A percentile compares a stretch with the other conserved stretches of the same genome.
Evolutionary conservation across 2,888 invertebrate genomes (phyloP).

Genomic region (Galeruca laticollis): DNA sequence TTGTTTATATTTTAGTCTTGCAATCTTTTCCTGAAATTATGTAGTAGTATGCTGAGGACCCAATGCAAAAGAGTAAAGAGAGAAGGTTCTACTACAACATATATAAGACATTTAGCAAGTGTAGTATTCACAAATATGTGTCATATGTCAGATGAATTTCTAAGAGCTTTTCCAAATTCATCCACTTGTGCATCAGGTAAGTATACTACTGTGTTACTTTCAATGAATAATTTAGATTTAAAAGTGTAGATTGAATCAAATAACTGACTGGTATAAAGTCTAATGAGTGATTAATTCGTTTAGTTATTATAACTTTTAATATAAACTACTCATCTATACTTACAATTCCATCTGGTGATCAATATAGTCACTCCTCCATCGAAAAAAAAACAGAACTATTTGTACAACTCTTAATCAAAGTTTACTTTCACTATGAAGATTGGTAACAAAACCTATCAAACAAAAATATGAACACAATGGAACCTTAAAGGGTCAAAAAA

Average conservation of each 20-base stretch:
- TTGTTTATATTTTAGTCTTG: slow-evolving; percentile 73
- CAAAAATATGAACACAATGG: no score
- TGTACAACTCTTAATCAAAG: no score
- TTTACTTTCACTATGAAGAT: no score
- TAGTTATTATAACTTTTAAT: no score
- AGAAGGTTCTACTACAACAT: slow-evolving; percentile 83
- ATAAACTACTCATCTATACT: no score
- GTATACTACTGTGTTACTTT: slow-evolving; percentile 3
- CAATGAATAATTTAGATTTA: no score
- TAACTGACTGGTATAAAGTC: slow-evolving; percentile 1
- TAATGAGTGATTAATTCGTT: slow-evolving; percentile 4
- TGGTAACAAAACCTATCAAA: no score
- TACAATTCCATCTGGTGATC: no score
- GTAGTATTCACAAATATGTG: slow-evolving; percentile 86
- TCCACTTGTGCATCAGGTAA: slow-evolving; percentile 80
- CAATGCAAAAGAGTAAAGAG: slow-evolving; percentile 84
- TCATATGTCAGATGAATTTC: slow-evolving; percentile 75
- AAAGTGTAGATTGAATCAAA: no score
- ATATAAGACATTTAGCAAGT: slow-evolving; percentile 84
- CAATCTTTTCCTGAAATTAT: slow-evolving; percentile 83
- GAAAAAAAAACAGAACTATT: no score
- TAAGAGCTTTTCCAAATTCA: slow-evolving; percentile 84
- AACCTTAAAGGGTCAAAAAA: no score
- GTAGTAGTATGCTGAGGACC: slow-evolving; percentile 84
- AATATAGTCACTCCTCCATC: no score